phyloP scores from a whole-genome alignment of 2,888 invertebrate species.

The Trissoscelio sp. region DNA sequence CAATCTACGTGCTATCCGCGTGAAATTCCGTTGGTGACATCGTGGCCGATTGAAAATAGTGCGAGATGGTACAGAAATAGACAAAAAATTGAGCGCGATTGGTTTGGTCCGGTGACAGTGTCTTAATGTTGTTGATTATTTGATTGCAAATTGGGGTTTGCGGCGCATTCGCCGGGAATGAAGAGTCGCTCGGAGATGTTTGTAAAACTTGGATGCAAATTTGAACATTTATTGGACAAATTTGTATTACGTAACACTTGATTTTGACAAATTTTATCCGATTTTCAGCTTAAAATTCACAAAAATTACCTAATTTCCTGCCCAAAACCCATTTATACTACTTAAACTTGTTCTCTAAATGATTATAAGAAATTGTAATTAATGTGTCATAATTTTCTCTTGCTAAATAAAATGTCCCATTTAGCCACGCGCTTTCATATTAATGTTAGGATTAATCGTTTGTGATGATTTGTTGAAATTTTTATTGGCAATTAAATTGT shows the following conservation, averaged over 20 bases:
- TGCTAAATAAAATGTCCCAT: too few species aligned
- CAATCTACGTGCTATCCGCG: not conserved
- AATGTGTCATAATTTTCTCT: not conserved
- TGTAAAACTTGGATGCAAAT: not conserved
- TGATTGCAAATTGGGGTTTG: not conserved
- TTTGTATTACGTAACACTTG: not conserved
- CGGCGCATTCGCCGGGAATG: not conserved
- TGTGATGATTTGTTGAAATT: constrained; percentile 4
- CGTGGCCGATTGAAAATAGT: constrained; percentile 49
- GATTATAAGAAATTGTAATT: not conserved
- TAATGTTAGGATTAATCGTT: not conserved
- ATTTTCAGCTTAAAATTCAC: too few species aligned
- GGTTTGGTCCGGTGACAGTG: constrained; percentile 24
- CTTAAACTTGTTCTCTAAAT: too few species aligned
- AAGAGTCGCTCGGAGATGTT: not conserved
- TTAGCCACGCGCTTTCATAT: too few species aligned
- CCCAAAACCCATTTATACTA: too few species aligned
- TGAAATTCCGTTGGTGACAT: constrained; percentile 30
- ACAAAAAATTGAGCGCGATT: constrained; percentile 40
- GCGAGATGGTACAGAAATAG: constrained; percentile 53
- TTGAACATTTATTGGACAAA: not conserved
- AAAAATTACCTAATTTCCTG: too few species aligned
- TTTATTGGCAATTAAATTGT: constrained; percentile 2
- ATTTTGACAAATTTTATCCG: too few species aligned
- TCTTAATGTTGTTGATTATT: constrained; percentile 3